These are phyloP conservation scores for Xiphydria camelus DNA, from an alignment of 2,888 invertebrate species.

Conservation along the genomic window DNA sequence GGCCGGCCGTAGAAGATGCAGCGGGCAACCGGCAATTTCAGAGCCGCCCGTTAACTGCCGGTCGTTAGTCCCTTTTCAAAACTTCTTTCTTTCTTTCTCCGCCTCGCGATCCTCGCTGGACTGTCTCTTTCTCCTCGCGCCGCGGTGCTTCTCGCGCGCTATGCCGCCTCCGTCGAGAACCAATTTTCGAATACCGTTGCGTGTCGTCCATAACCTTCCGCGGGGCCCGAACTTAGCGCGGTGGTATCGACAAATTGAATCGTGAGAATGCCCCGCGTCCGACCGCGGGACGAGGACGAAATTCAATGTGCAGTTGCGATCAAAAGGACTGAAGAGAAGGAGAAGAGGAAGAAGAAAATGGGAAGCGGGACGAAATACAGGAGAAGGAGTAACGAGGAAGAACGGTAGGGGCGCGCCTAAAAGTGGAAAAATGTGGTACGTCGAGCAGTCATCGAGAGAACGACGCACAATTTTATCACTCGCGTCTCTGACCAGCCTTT, in stretches of 20 bases:
- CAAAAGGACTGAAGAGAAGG: too few relatives aligned
- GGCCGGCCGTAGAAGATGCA: slow-evolving; percentile 47
- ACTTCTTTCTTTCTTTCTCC: slow-evolving; percentile 51
- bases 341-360: too few relatives aligned
- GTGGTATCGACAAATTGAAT: slow-evolving; percentile 51
- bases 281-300: too few relatives aligned
- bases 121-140: slow-evolving; percentile 1
- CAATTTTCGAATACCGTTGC: slow-evolving; percentile 45
- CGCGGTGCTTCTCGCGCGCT: background rate
- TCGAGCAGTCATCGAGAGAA: too few relatives aligned
- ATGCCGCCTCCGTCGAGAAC: slow-evolving; percentile 33
- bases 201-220: slow-evolving; percentile 30
- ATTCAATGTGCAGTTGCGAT: too few relatives aligned
- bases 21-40: slow-evolving; percentile 58
- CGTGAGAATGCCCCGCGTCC: slow-evolving; percentile 36
- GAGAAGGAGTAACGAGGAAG: too few relatives aligned
- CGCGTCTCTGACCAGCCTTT: too few relatives aligned
- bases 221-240: slow-evolving; percentile 21
- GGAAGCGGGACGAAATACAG: too few relatives aligned
- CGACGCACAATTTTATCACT: too few relatives aligned
- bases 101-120: slow-evolving; percentile 9
- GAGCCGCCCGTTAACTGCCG: slow-evolving; percentile 60
- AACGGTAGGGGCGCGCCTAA: too few relatives aligned
- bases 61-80: slow-evolving; percentile 60
- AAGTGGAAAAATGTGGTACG: too few relatives aligned